Percentiles rank a stretch among this genome's conserved stretches.
Evolutionary conservation across 2,888 invertebrate species (phyloP).

Genomic region (Archips xylosteana): DNA sequence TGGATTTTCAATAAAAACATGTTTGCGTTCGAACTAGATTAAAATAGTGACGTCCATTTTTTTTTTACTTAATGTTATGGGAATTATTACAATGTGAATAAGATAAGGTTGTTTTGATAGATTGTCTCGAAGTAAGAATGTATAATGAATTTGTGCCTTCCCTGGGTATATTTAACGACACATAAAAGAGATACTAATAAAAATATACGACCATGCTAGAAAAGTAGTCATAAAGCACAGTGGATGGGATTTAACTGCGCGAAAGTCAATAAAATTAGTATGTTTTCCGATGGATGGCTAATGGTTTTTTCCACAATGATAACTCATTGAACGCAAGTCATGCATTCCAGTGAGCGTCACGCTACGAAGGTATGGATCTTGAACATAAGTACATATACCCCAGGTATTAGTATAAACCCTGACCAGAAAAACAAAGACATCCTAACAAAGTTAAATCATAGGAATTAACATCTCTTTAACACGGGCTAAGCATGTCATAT

Average conservation of each 20-base stretch:
- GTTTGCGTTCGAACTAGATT: neutral
- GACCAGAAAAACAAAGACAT: neutral
- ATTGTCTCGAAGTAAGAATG: neutral
- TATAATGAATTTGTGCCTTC: neutral
- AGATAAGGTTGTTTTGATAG: slow-evolving; percentile 18
- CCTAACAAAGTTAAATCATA: neutral
- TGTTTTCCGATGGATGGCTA: neutral
- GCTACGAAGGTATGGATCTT: neutral
- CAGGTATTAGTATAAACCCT: neutral
- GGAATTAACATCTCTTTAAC: too few relatives aligned
- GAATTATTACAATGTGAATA: neutral
- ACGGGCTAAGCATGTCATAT: too few relatives aligned
- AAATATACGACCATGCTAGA: neutral
- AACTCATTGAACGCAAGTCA: slow-evolving; percentile 1
- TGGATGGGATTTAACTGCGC: neutral
- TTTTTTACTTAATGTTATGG: neutral
- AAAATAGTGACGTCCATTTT: neutral
- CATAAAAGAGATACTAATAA: neutral
- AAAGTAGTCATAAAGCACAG: neutral
- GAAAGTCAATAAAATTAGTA: neutral
- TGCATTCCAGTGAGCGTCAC: slow-evolving; percentile 2
- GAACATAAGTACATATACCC: neutral
- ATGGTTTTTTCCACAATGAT: slow-evolving; percentile 5
- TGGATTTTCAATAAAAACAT: slow-evolving; percentile 2
- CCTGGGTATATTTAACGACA: neutral